phyloP scores from a whole-genome alignment of 2,888 invertebrate species.

The Lepas anatifera region DNA sequence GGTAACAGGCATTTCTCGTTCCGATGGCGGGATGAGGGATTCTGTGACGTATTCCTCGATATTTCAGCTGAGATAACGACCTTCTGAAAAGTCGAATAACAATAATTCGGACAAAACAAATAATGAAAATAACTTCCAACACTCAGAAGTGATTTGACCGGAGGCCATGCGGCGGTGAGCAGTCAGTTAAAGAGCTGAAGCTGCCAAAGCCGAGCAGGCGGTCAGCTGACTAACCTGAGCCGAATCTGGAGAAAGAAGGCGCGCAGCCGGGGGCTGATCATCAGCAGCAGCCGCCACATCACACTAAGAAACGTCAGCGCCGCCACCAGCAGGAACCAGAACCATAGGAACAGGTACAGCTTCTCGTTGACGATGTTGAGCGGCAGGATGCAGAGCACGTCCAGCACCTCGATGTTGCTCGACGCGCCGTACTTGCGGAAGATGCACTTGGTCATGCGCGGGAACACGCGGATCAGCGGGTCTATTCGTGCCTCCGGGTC shows the following conservation, averaged over 20 bases:
- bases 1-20: too few relatives aligned
- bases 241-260: slow-evolving; percentile 81
- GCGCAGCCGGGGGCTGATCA: slow-evolving; percentile 75
- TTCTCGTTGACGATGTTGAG: slow-evolving; percentile 91
- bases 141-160: too few relatives aligned
- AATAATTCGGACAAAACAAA: too few relatives aligned
- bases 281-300: slow-evolving; percentile 69
- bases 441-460: slow-evolving; percentile 88
- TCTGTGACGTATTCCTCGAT: too few relatives aligned
- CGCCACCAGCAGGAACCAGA: slow-evolving; percentile 86
- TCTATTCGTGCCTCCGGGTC: slow-evolving; percentile 85
- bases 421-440: slow-evolving; percentile 88
- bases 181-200: too few relatives aligned
- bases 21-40: too few relatives aligned
- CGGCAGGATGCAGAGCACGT: slow-evolving; percentile 80
- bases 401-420: slow-evolving; percentile 59
- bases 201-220: too few relatives aligned
- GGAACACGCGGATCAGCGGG: slow-evolving; percentile 89
- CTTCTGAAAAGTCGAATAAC: too few relatives aligned
- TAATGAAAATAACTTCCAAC: too few relatives aligned
- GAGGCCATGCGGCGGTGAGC: too few relatives aligned
- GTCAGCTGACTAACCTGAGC: slow-evolving; percentile 70
- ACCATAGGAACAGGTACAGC: slow-evolving; percentile 71
- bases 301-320: slow-evolving; percentile 69
- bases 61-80: too few relatives aligned